Percentiles rank a stretch among this genome's conserved stretches.
phyloP scores from a whole-genome alignment of 2,797 vertebrate species.

The Notolabrus celidotus region DNA sequence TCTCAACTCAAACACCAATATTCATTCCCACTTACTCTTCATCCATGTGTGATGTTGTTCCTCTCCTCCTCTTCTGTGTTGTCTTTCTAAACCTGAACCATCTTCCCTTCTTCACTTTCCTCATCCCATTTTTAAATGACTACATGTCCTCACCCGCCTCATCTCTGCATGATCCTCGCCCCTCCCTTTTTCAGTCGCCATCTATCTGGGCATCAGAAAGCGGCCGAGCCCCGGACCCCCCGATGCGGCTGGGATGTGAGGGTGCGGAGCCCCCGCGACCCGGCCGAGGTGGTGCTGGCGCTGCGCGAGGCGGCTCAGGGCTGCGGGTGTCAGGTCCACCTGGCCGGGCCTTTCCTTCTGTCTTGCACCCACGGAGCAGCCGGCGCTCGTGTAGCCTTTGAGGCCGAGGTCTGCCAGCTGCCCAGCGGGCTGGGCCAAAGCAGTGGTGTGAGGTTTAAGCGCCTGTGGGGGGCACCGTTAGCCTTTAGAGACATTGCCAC shows the following conservation, averaged over 20 bases:
- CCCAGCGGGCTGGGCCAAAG: slow-evolving; percentile 85
- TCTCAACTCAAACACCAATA: slow-evolving; percentile 1
- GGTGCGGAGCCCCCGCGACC: slow-evolving; percentile 89
- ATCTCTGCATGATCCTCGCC: background rate
- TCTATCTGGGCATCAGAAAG: slow-evolving; percentile 96
- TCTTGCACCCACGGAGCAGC: slow-evolving; percentile 91
- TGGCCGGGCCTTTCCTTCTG: slow-evolving; percentile 92
- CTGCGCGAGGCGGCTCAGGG: slow-evolving; percentile 88
- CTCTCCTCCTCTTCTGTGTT: background rate
- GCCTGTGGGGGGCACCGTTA: slow-evolving; percentile 90
- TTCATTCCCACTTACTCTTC: background rate
- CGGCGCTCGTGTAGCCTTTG: slow-evolving; percentile 89
- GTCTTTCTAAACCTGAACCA: background rate
- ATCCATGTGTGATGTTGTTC: background rate
- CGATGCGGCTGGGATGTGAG: slow-evolving; percentile 94
- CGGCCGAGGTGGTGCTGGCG: slow-evolving; percentile 90
- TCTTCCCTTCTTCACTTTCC: background rate
- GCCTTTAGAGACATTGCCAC: slow-evolving; percentile 92
- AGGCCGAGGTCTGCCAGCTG: slow-evolving; percentile 93
- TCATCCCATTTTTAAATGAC: background rate
- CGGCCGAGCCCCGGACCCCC: slow-evolving; percentile 94
- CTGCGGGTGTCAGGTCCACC: slow-evolving; percentile 89
- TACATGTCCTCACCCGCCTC: background rate
- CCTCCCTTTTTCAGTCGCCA: slow-evolving; percentile 87
- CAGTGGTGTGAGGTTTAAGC: slow-evolving; percentile 90